Percentiles rank a stretch among this genome's conserved stretches.
These are phyloP conservation scores for Calidris pugnax DNA, from an alignment of 2,113 vertebrate species.

Conservation along the genomic window DNA sequence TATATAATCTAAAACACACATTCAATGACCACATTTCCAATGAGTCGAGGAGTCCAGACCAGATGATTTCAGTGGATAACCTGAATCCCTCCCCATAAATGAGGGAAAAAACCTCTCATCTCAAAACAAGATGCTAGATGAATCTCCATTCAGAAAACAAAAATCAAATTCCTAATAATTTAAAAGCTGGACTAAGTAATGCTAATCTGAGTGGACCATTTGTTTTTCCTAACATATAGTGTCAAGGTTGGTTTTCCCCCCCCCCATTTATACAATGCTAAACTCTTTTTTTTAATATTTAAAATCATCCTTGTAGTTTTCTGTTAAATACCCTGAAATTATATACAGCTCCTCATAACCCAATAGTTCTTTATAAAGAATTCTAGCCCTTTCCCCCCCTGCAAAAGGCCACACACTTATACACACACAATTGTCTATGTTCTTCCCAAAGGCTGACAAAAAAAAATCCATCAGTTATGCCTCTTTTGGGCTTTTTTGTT, in stretches of 20 bases:
- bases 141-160: not conserved
- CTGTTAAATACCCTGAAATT: not conserved
- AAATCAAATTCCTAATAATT: not conserved
- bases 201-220: not conserved
- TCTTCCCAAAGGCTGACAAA: conserved; percentile 16
- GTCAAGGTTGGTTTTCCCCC: not conserved
- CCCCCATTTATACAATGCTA: not conserved
- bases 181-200: not conserved
- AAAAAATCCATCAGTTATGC: conserved; percentile 47
- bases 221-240: not conserved
- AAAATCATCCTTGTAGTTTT: not conserved
- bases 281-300: not conserved
- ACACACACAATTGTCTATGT: not conserved
- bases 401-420: conserved; percentile 21
- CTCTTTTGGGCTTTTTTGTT: conserved; percentile 56
- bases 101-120: not conserved
- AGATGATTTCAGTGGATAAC: not conserved
- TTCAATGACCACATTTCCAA: not conserved
- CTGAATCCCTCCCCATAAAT: not conserved
- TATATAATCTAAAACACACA: not conserved
- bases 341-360: conserved; percentile 1
- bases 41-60: not conserved
- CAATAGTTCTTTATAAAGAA: not conserved
- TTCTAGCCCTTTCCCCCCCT: not conserved
- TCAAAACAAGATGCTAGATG: not conserved